phyloP scores from a whole-genome alignment of 2,797 vertebrate species.

The Pangasius macronema region DNA sequence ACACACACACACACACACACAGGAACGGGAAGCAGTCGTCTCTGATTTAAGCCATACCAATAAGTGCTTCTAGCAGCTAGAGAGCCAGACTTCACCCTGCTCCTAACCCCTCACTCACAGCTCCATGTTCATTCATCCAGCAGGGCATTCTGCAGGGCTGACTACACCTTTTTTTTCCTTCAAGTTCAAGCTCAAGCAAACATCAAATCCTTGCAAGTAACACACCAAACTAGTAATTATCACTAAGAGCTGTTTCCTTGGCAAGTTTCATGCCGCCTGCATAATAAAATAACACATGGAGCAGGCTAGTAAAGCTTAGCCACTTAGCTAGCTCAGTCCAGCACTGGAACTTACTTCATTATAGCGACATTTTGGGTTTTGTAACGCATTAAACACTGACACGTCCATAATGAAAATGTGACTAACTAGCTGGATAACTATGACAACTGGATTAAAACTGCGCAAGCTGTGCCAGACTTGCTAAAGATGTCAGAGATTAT shows the following conservation, averaged over 20 bases:
- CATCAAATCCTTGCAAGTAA: too few species aligned
- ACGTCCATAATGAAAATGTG: not conserved
- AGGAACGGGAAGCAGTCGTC: not conserved
- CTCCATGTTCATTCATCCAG: not conserved
- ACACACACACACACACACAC: not conserved
- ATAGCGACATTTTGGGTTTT: not conserved
- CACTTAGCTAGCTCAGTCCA: slow-evolving; percentile 2
- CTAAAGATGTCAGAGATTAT: not conserved
- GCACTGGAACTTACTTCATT: not conserved
- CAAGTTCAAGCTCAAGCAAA: not conserved
- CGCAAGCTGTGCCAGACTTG: not conserved
- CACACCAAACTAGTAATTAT: not conserved
- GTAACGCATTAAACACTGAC: not conserved
- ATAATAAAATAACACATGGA: not conserved
- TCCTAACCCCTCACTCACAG: too few species aligned
- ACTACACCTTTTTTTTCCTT: not conserved
- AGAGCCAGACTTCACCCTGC: not conserved
- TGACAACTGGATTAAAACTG: not conserved
- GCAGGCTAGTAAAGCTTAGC: not conserved
- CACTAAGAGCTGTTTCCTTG: not conserved
- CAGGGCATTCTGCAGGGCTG: not conserved
- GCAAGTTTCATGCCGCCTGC: not conserved
- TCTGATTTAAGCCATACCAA: not conserved
- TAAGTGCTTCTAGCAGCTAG: not conserved
- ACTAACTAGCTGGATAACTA: not conserved